A percentile compares a stretch with the other conserved stretches of the same genome.
Evolutionary conservation across 2,797 vertebrate genomes (phyloP).

Genomic region (Sparus aurata): DNA sequence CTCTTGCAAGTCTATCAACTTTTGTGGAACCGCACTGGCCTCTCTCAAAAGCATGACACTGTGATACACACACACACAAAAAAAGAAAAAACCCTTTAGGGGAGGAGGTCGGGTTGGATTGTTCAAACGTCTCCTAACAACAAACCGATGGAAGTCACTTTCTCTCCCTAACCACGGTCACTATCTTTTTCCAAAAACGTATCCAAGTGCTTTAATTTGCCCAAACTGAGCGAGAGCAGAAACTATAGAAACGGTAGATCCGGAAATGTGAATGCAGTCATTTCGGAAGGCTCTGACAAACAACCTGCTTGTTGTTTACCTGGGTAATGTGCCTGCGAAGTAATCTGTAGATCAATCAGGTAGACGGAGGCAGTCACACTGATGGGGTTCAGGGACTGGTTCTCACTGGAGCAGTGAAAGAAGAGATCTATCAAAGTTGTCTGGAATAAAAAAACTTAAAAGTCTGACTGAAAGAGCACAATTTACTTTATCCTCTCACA

Average conservation of each 20-base stretch:
- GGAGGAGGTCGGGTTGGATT: background rate
- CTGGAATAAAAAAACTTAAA: background rate
- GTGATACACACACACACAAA: background rate
- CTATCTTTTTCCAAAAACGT: no score
- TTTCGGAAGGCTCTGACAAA: background rate
- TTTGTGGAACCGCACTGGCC: background rate
- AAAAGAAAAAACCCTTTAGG: no score
- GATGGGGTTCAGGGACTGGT: no score
- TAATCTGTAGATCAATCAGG: background rate
- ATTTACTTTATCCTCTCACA: background rate
- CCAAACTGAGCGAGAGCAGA: background rate
- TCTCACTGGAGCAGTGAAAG: background rate
- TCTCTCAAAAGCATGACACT: background rate
- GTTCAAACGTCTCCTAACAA: background rate
- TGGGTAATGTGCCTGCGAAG: background rate
- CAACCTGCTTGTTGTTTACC: background rate
- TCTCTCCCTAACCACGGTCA: no score
- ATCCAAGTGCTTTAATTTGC: background rate
- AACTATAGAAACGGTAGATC: background rate
- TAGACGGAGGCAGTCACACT: background rate
- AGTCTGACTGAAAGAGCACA: background rate
- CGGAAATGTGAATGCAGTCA: background rate
- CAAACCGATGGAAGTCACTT: no score
- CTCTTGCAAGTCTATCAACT: background rate
- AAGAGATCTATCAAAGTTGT: background rate